These are phyloP conservation scores for Platysternon megacephalum DNA, from an alignment of 2,113 vertebrate genomes.

Conservation along the genomic window DNA sequence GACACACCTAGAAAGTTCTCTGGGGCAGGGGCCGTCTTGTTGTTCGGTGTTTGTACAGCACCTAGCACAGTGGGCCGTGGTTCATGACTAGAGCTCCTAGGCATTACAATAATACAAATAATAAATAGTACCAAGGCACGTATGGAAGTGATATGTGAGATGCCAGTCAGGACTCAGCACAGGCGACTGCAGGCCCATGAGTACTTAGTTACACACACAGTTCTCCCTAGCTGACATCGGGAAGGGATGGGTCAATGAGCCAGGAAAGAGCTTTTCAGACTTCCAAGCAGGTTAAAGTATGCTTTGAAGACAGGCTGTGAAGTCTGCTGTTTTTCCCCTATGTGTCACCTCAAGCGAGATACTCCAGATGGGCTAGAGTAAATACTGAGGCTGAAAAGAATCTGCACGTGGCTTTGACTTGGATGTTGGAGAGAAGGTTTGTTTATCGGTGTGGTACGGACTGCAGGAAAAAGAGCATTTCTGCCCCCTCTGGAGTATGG, in stretches of 20 bases:
- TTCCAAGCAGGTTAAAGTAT: not conserved
- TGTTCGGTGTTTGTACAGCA: not conserved
- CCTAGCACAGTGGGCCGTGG: not conserved
- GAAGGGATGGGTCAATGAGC: not conserved
- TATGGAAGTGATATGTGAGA: not conserved
- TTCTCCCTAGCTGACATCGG: not conserved
- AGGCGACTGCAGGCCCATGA: not conserved
- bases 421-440: not conserved
- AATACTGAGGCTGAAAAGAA: not conserved
- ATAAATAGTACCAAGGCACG: not conserved
- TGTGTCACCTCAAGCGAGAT: not conserved
- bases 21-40: not conserved
- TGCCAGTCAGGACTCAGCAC: not conserved
- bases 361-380: not conserved
- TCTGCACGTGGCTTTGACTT: not conserved
- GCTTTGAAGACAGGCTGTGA: not conserved
- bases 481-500: not conserved
- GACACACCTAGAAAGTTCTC: not conserved
- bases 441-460: not conserved
- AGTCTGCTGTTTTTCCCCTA: not conserved
- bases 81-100: not conserved
- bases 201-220: not conserved
- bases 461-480: not conserved
- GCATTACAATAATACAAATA: not conserved
- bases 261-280: not conserved